Percentiles rank a stretch among this genome's conserved stretches.
phyloP scores from a whole-genome alignment of 2,888 invertebrate species.

The Eupeodes luniger region DNA sequence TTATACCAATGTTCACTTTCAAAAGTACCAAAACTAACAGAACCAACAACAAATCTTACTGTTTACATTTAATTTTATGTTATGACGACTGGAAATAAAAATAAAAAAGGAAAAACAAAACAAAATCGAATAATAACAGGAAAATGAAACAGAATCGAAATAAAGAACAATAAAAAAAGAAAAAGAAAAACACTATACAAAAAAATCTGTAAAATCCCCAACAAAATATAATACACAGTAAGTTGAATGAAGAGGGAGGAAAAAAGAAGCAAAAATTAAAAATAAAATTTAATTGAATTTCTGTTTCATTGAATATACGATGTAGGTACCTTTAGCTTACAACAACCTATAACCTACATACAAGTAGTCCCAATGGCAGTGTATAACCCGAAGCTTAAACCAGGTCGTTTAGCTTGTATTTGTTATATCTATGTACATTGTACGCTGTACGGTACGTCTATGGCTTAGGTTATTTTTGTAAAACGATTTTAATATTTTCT shows the following conservation, averaged over 20 bases:
- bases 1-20: conserved; percentile 42
- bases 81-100: conserved; percentile 73
- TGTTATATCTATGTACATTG: not conserved
- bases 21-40: conserved; percentile 16
- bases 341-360: not conserved
- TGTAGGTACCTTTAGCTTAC: not conserved
- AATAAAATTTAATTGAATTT: conserved; percentile 74
- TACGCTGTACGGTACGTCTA: too few species aligned
- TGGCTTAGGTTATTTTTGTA: not conserved
- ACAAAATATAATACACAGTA: conserved; percentile 3
- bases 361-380: not conserved
- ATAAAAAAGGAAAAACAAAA: conserved; percentile 38
- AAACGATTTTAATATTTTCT: conserved; percentile 12
- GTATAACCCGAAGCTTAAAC: conserved; percentile 3
- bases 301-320: conserved; percentile 71
- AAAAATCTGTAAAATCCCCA: conserved; percentile 49
- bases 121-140: conserved; percentile 69
- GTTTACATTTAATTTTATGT: conserved; percentile 76
- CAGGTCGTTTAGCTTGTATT: not conserved
- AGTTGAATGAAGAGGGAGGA: not conserved
- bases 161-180: conserved; percentile 28
- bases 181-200: not conserved
- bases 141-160: conserved; percentile 35
- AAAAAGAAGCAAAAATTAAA: conserved; percentile 54
- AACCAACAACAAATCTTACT: conserved; percentile 41